Evolutionary conservation across 2,113 vertebrate genomes (phyloP), one percentile per base, ranked within the genome.

Genomic region (Origma solitaria): DNA sequence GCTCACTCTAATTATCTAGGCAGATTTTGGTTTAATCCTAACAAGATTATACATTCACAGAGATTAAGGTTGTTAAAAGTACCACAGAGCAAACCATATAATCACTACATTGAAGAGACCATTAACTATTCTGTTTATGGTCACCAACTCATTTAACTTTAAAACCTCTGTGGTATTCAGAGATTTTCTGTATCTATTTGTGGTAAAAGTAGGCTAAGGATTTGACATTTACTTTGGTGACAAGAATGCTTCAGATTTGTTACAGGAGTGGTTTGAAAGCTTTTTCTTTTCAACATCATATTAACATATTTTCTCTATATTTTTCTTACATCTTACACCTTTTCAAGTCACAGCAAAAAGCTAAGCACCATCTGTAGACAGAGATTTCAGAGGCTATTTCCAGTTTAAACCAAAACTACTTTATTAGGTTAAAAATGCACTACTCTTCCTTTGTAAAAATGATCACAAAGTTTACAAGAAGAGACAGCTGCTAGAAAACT

Each of bases 51-150:
- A 93, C 82, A 95, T 90, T 83, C 85, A 75, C 71, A 84, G 53
- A 86, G 79, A 96, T 83, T 86, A 90, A 75, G 49, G 86, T 31
- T 92, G 69, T 94, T 91, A 88, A 57, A 90, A 89, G 69, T 54
- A 94, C 92, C 93, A 53, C 89, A 92, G 73, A 92, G 51, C 54
- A 96, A 94, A 94, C 84, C 78, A 93, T 82, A 68, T 87, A 95
- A 94, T 82, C 81, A 69, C 68, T 35, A 15, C 62, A 65, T 7
- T 45, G 77, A 85, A 71, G 64, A 90, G 38, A 82, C 37, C n/a
- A 72, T 54, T 78, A 90, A 94, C 31, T 42, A 62, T 56, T 58
- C 84, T 14, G 30, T 64, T 92, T 86, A 93, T 56, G 79, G 76
- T 65, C 82, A 95, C 60, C 56, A 78, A 75, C 20, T 35, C 54